Evolutionary conservation across 92 coral and sea anemone genomes (phyloP), one percentile per base, ranked within the genome.

Genomic region (Palythoa grandiflora): DNA sequence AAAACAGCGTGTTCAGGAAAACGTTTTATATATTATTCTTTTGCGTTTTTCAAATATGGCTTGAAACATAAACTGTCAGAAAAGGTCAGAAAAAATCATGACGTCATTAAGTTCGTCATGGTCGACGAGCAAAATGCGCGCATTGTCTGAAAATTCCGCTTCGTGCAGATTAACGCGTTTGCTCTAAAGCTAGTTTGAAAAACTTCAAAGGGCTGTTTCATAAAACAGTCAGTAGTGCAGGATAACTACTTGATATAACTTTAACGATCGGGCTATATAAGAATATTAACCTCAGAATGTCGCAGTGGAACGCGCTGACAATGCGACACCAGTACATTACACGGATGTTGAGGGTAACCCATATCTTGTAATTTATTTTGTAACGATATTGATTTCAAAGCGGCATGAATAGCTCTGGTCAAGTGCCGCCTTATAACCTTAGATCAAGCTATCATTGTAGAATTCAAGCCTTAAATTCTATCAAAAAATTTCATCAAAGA

Each of bases 61-160:
- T 44, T 4, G 50, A 1, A 44, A 44, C 50, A 44, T 44, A 1
- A 44, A 5, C 6, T 4, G 19, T 61, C 40, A 28, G 28, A 28
- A 28, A 19, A 63, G 55, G 85, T 44, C 60, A 63, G 40, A 60
- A 40, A 14, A 1, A 60, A 12, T 11, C 19, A 9, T 80, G 86
- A 63, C 75, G 54, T 63, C 55, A 47, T 16, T 17, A 38, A 16
- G 48, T 68, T 38, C 3, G 11, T 59, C 71, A 63, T n/a, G 73
- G 72, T 37, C 11, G 55, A 21, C 11, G 44, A 38, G 40, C 44
- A 81, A 38, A 36, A 48, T 71, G 3, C 61, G 35, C 70, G 70
- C 72, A 60, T 79, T 68, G 86, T 81, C 86, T 81, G 86, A 66
- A 20, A 57, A 17, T 14, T 57, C 38, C 47, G 20, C 39, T 14